phyloP scores from a whole-genome alignment of 2,888 invertebrate species.

The Hypomecis punctinalis region DNA sequence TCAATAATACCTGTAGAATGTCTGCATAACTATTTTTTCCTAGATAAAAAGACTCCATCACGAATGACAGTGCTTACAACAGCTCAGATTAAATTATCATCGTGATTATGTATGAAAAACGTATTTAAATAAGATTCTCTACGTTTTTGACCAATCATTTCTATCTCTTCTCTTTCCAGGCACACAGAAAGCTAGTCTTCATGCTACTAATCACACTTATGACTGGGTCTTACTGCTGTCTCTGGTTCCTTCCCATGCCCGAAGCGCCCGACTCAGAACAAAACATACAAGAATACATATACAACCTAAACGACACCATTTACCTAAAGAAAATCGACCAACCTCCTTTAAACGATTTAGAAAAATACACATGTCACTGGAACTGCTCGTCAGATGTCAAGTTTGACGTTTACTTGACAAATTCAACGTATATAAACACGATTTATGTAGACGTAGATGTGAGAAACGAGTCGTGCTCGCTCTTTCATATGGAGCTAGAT shows the following conservation, averaged over 20 bases:
- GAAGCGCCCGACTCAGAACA: slow-evolving; percentile 37
- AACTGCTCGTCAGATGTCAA: slow-evolving; percentile 57
- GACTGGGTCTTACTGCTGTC: slow-evolving; percentile 87
- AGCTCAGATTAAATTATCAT: background rate
- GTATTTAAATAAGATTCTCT: no score
- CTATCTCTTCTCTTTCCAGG: slow-evolving; percentile 59
- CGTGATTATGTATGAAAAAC: no score
- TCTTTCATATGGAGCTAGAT: slow-evolving; percentile 65
- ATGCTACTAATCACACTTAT: slow-evolving; percentile 87
- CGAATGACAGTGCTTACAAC: no score
- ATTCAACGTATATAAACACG: slow-evolving; percentile 63
- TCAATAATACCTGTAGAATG: no score
- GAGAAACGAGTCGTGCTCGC: slow-evolving; percentile 63
- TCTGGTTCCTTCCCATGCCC: slow-evolving; percentile 86
- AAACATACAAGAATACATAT: slow-evolving; percentile 46
- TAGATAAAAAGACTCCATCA: no score
- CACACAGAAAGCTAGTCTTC: slow-evolving; percentile 89
- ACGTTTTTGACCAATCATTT: no score
- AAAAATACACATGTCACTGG: slow-evolving; percentile 74
- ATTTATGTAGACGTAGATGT: slow-evolving; percentile 61
- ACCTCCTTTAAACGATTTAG: slow-evolving; percentile 45
- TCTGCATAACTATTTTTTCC: no score
- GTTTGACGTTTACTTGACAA: slow-evolving; percentile 68
- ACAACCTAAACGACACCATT: slow-evolving; percentile 71
- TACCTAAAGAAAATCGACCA: slow-evolving; percentile 56